phyloP scores from a whole-genome alignment of 2,113 vertebrate species.

The Mystacornis crossleyi region DNA sequence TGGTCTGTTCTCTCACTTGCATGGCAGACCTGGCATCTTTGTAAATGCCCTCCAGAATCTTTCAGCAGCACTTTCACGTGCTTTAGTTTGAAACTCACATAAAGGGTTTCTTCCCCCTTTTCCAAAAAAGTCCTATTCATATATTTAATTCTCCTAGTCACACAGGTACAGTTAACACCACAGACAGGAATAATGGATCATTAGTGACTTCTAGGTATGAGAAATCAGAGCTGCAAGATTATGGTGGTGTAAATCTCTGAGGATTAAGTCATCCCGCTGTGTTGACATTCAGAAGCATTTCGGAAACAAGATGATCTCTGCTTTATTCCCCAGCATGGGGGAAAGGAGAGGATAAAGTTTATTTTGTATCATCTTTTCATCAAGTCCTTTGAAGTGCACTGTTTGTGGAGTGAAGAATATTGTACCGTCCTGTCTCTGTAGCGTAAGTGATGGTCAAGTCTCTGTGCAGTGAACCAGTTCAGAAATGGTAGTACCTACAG shows the following conservation, averaged over 20 bases:
- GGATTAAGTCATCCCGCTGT: slow-evolving; percentile 2
- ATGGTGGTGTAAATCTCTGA: neutral
- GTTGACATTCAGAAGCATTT: slow-evolving; percentile 10
- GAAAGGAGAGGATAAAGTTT: neutral
- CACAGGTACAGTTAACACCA: neutral
- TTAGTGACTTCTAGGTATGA: neutral
- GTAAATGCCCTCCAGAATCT: neutral
- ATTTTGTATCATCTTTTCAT: neutral
- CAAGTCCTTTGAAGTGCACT: neutral
- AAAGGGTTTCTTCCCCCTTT: neutral
- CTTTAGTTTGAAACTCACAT: neutral
- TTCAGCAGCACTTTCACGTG: neutral
- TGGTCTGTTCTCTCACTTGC: neutral
- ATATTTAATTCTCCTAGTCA: neutral
- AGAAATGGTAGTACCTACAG: neutral
- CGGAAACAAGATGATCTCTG: neutral
- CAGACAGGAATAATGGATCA: neutral
- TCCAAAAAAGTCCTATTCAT: neutral
- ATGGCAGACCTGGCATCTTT: neutral
- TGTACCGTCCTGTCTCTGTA: neutral
- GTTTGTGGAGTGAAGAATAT: neutral
- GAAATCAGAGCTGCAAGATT: neutral
- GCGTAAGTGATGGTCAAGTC: neutral
- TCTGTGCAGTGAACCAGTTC: neutral
- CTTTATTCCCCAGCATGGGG: slow-evolving; percentile 14